phyloP scores from a whole-genome alignment of 2,797 vertebrate genomes.

The Chromis chromis region DNA sequence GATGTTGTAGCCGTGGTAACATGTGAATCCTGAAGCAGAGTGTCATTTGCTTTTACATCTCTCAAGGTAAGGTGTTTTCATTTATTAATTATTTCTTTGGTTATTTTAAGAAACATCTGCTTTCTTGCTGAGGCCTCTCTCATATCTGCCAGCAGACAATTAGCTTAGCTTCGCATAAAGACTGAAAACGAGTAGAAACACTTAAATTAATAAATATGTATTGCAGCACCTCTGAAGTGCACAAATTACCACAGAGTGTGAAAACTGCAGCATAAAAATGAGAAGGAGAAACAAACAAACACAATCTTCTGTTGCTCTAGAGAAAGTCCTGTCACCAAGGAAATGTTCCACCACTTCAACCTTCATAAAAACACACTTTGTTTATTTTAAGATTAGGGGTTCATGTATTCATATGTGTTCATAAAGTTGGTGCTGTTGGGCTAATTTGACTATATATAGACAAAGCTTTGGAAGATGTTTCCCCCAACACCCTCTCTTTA shows the following conservation, averaged over 20 bases:
- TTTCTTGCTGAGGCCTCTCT: background rate
- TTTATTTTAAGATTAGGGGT: background rate
- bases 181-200: background rate
- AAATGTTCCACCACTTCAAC: too few species aligned
- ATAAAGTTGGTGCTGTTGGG: too few species aligned
- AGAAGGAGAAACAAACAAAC: too few species aligned
- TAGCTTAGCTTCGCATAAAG: background rate
- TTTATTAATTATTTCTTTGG: rapidly evolving
- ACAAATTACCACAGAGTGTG: too few species aligned
- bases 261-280: too few species aligned
- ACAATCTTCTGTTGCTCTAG: too few species aligned
- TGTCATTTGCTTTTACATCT: constrained; percentile 52
- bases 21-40: constrained; percentile 72
- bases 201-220: background rate
- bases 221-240: too few species aligned
- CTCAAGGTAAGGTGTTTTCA: constrained; percentile 62
- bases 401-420: background rate
- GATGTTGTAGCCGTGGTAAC: constrained; percentile 65
- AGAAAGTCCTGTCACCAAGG: too few species aligned
- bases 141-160: background rate
- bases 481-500: background rate
- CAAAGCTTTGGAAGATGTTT: background rate
- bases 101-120: background rate
- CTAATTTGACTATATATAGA: too few species aligned
- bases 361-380: too few species aligned